Base-by-base conservation (phyloP, 2,797 vertebrate species). In the Protosalanx chinensis region DNA sequence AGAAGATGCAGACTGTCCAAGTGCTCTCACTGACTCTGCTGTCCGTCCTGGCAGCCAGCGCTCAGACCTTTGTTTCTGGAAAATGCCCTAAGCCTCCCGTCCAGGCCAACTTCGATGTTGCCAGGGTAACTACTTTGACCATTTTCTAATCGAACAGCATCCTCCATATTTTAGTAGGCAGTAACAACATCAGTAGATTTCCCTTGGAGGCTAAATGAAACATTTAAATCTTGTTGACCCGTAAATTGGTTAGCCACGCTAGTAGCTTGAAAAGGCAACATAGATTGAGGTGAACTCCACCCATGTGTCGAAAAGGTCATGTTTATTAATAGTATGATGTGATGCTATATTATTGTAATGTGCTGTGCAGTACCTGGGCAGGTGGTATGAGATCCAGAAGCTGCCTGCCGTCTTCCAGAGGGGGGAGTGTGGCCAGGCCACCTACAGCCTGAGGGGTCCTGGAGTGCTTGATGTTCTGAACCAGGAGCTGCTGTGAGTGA, bases 351-450 rank as follows among this genome's bases (percentile, higher is more conserved):
- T 70, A 15, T 15, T 60, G 7, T 7, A 15, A 33, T 60, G 7
- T 7, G 7, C 30, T 8, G 81, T 27, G 56, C 87, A 96, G 95
- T 96, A 95, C 74, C 46, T 94, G 64, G 95, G 95, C 64, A 93
- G 81, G 79, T 96, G 95, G 94, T 93, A 93, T 0, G 94, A 95
- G 88, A 94, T 95, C 74, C 76, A 91, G 86, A 95, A 90, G 79
- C 87, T 92, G 65, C 88, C 91, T 0, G 67, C 77, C 5, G 72
- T 15, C 63, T 93, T 92, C 1, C 90, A 92, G 83, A 86, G 88
- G 60, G 91, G 92, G 82, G 86, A 77, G 7, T 94, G 93, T 72
- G 67, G 84, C 82, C 90, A 91, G 81, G 90, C 90, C 70, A 91
- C 90, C 64, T 94, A 93, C 27, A 6, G 8, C 60, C 60, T 62